These are phyloP conservation scores for Danionella dracula DNA, from an alignment of 2,797 vertebrate genomes.

Conservation along the genomic window DNA sequence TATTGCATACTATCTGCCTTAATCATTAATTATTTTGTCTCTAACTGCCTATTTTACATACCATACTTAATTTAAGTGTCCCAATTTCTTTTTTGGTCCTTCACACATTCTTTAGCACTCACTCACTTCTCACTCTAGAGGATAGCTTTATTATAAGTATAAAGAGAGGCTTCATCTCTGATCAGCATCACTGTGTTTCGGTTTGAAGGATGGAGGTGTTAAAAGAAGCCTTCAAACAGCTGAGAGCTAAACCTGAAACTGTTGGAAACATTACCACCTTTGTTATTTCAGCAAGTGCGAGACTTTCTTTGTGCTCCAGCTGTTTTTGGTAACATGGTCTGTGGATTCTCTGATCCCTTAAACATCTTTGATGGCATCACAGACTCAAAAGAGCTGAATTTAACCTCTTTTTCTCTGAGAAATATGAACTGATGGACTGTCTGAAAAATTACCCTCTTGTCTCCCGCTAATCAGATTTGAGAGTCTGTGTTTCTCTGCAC, in stretches of 20 bases:
- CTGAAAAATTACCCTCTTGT: not conserved
- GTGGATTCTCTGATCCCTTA: not conserved
- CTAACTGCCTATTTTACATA: not conserved
- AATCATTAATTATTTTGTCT: not conserved
- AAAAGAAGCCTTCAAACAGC: not conserved
- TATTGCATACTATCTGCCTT: not conserved
- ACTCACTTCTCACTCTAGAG: not conserved
- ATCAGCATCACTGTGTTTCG: not conserved
- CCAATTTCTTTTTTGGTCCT: not conserved
- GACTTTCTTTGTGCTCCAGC: not conserved
- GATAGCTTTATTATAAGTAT: not conserved
- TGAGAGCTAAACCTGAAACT: not conserved
- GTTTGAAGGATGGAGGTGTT: not conserved
- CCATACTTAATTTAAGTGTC: not conserved
- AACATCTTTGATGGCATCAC: slow-evolving; percentile 7
- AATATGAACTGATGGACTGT: slow-evolving; percentile 17
- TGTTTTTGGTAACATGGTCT: slow-evolving; percentile 2
- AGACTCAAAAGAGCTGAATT: not conserved
- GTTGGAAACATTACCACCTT: not conserved
- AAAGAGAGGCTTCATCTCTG: not conserved
- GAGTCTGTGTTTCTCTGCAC: not conserved
- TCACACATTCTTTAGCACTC: not conserved
- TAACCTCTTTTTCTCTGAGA: not conserved
- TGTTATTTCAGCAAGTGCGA: not conserved
- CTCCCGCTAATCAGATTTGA: slow-evolving; percentile 4